These are phyloP conservation scores for Helicolenus hilgendorfi DNA, from an alignment of 2,797 vertebrate species.

Conservation along the genomic window DNA sequence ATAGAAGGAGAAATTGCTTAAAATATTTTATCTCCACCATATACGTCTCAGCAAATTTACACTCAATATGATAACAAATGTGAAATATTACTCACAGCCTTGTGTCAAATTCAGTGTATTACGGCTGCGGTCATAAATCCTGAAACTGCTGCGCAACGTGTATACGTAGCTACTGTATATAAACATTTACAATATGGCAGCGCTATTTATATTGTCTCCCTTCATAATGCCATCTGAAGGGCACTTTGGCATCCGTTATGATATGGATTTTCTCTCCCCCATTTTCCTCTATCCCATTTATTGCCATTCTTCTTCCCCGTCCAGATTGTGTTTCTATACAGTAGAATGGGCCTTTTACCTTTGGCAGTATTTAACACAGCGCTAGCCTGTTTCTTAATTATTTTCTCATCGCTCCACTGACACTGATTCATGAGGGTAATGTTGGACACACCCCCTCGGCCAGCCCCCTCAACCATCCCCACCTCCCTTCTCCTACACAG, in stretches of 20 bases:
- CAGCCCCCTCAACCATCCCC: conserved; percentile 69
- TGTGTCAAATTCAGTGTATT: conserved; percentile 86
- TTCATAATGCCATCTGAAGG: conserved; percentile 87
- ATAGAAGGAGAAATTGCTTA: conserved; percentile 80
- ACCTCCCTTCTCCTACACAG: conserved; percentile 27
- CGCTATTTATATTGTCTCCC: conserved; percentile 89
- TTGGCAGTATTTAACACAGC: conserved; percentile 84
- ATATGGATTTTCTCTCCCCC: conserved; percentile 80
- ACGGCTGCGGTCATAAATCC: conserved; percentile 86
- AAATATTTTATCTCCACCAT: conserved; percentile 87
- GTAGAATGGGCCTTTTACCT: conserved; percentile 78
- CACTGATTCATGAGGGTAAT: conserved; percentile 88
- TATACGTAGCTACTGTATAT: conserved; percentile 84
- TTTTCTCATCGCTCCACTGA: conserved; percentile 88
- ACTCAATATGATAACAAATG: conserved; percentile 89
- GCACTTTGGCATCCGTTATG: conserved; percentile 87
- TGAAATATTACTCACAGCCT: conserved; percentile 90
- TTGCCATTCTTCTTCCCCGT: conserved; percentile 72
- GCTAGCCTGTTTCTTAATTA: conserved; percentile 87
- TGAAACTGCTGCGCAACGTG: conserved; percentile 77
- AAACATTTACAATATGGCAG: conserved; percentile 91
- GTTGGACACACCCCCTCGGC: conserved; percentile 77
- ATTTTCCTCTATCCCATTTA: conserved; percentile 73
- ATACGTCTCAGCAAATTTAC: conserved; percentile 88
- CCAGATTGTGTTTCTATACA: conserved; percentile 69